phyloP scores from a whole-genome alignment of 2,888 invertebrate genomes.

The Mythimna pallens region DNA sequence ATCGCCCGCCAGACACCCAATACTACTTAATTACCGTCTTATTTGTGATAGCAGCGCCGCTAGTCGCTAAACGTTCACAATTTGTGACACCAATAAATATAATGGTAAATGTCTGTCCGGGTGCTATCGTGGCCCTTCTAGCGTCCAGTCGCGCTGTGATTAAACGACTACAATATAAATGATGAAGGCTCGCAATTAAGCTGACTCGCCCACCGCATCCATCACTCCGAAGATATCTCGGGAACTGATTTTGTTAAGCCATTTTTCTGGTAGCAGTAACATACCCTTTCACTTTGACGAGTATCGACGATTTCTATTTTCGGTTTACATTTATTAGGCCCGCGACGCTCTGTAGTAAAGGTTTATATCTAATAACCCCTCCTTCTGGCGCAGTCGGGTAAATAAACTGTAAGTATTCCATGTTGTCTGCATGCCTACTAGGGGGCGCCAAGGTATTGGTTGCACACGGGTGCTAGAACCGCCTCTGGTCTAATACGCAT shows the following conservation, averaged over 20 bases:
- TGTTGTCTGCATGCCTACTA: no score
- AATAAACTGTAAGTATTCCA: no score
- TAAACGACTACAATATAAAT: slow-evolving; percentile 84
- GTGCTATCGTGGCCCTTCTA: slow-evolving; percentile 42
- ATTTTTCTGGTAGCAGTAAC: slow-evolving; percentile 66
- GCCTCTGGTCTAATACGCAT: slow-evolving; percentile 11
- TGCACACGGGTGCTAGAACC: no score
- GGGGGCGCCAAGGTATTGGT: no score
- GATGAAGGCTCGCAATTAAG: slow-evolving; percentile 82
- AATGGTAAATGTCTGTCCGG: slow-evolving; percentile 50
- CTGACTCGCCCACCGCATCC: slow-evolving; percentile 75
- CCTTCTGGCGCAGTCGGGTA: no score
- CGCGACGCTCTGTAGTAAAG: neutral
- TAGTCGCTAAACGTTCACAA: slow-evolving; percentile 47
- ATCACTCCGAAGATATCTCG: slow-evolving; percentile 76
- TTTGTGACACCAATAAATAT: slow-evolving; percentile 60
- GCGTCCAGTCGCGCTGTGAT: slow-evolving; percentile 70
- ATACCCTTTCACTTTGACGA: slow-evolving; percentile 43
- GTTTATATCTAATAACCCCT: slow-evolving; percentile 18
- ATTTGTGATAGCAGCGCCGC: slow-evolving; percentile 25
- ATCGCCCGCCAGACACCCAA: slow-evolving; percentile 21
- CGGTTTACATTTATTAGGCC: slow-evolving; percentile 25
- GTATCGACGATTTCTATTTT: slow-evolving; percentile 45
- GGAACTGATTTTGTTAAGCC: slow-evolving; percentile 75
- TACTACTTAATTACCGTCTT: slow-evolving; percentile 35